Evolutionary conservation across 2,113 vertebrate genomes (phyloP).

Genomic region (Xenotilapia caudafasciata): DNA sequence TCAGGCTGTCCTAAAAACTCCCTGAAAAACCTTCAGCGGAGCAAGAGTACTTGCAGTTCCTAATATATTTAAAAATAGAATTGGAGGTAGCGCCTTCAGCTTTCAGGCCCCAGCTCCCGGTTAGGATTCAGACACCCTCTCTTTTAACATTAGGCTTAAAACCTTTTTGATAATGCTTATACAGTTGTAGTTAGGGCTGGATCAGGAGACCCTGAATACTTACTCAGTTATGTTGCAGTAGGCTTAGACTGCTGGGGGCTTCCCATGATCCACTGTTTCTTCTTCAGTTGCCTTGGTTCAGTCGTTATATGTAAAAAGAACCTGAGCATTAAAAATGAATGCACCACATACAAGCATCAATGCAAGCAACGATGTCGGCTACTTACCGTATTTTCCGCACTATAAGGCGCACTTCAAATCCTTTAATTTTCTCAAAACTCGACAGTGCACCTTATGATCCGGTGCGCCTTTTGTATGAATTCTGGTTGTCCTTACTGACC

Average conservation of each 20-base stretch:
- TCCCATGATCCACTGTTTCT: background rate
- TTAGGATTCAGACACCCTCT: background rate
- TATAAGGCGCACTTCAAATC: background rate
- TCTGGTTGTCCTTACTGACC: background rate
- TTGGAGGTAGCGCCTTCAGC: background rate
- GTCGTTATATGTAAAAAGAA: background rate
- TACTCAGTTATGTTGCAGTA: background rate
- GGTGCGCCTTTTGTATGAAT: background rate
- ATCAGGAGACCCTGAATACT: background rate
- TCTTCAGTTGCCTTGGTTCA: background rate
- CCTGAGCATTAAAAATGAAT: background rate
- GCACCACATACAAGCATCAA: background rate
- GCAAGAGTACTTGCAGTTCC: background rate
- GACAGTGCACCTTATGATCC: background rate
- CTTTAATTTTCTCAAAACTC: background rate
- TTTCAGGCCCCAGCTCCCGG: background rate
- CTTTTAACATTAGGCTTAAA: background rate
- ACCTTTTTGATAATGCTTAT: background rate
- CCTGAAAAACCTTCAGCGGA: background rate
- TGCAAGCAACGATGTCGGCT: background rate
- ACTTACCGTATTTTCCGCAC: background rate
- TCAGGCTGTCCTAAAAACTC: background rate
- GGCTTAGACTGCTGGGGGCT: background rate
- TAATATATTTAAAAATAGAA: background rate
- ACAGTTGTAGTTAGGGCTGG: background rate